Conservation (phyloP, 2,797 vertebrate genomes). For the Lepus townsendii region DNA sequence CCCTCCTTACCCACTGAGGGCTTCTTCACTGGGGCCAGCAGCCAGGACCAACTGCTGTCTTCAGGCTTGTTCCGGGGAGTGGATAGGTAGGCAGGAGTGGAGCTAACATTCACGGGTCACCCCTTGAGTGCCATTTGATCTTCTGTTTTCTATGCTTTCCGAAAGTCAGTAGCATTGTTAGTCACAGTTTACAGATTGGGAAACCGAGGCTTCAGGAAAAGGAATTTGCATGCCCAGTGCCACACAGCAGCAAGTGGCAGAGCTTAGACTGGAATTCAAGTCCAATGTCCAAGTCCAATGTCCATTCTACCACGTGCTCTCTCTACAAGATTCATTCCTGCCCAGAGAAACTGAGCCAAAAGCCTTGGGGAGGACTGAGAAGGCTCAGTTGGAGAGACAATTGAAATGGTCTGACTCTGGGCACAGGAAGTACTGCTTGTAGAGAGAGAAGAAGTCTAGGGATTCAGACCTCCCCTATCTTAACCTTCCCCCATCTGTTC, state of each 20-base stretch:
- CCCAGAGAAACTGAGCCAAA: slow-evolving; percentile 6
- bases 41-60: neutral
- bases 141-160: neutral
- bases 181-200: neutral
- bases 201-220: slow-evolving; percentile 23
- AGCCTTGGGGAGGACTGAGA: neutral
- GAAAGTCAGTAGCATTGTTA: neutral
- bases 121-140: neutral
- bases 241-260: neutral
- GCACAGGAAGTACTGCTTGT: neutral
- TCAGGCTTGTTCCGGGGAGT: neutral
- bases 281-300: neutral
- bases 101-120: neutral
- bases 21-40: neutral
- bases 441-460: neutral
- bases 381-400: neutral
- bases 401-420: neutral
- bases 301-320: neutral
- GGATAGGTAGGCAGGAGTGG: neutral
- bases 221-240: neutral
- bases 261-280: neutral
- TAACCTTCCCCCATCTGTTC: neutral
- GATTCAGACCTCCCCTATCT: neutral
- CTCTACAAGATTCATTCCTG: neutral
- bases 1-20: neutral